Conservation (phyloP, 2,888 invertebrate genomes). For the Digitonthophagus gazella region DNA sequence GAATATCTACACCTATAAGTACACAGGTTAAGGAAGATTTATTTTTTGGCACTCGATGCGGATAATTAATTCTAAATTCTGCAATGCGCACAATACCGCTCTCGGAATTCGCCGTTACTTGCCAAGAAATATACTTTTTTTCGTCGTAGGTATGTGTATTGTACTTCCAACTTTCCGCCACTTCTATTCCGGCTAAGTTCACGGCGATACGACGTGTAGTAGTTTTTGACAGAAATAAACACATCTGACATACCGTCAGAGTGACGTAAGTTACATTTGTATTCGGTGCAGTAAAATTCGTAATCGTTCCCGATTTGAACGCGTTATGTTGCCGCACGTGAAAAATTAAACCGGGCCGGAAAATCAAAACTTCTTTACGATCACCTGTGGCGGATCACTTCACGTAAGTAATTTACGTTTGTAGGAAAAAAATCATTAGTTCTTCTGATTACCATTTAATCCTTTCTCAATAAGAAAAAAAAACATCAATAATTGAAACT, state of each 20-base stretch:
- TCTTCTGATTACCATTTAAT: neutral
- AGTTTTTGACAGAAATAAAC: slow-evolving; percentile 25
- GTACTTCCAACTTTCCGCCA: neutral
- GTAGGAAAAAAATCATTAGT: neutral
- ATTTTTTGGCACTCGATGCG: neutral
- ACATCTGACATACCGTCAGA: slow-evolving; percentile 25
- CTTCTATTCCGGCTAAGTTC: slow-evolving; percentile 10
- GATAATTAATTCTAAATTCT: neutral
- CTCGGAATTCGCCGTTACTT: neutral
- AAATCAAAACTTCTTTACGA: neutral
- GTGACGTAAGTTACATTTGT: slow-evolving; percentile 24
- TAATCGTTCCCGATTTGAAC: neutral
- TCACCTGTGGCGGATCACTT: neutral
- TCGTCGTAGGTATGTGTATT: no score
- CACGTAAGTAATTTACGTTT: neutral
- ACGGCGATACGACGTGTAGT: neutral
- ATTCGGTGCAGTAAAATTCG: slow-evolving; percentile 6
- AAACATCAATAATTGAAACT: neutral
- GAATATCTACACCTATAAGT: neutral
- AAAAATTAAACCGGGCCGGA: neutral
- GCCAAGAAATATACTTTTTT: neutral
- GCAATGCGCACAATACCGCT: neutral
- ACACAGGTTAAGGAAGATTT: neutral
- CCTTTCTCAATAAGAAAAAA: neutral
- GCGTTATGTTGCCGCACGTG: neutral